phyloP scores from a whole-genome alignment of 37 sponge, comb jelly and placozoan species.

The Geodia barretti region DNA sequence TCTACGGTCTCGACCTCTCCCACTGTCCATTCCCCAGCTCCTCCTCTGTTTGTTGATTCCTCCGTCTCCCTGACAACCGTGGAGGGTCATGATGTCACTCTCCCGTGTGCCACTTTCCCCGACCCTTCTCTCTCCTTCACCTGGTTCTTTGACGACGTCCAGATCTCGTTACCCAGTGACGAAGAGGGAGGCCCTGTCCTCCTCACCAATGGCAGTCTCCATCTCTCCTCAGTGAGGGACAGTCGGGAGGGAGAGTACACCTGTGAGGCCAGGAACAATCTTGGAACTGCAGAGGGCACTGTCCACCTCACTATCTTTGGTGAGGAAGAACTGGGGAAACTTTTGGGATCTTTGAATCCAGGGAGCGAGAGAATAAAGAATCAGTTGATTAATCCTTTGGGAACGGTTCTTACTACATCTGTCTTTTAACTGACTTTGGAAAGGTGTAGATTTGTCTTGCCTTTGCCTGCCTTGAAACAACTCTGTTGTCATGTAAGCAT shows the following conservation, averaged over 20 bases:
- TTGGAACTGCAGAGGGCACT: conserved; percentile 33
- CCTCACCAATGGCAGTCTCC: conserved; percentile 41
- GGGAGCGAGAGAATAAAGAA: too few species aligned
- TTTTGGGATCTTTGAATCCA: too few species aligned
- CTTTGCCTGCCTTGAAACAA: too few species aligned
- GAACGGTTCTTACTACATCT: too few species aligned
- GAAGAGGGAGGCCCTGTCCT: too few species aligned
- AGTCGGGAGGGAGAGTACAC: conserved; percentile 45
- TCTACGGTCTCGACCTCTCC: too few species aligned
- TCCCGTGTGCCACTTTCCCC: conserved; percentile 35
- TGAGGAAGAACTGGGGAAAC: too few species aligned
- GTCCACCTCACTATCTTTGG: conserved; percentile 35
- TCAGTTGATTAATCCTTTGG: too few species aligned
- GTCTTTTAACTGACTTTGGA: too few species aligned
- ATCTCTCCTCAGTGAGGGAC: conserved; percentile 11
- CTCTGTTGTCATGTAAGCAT: too few species aligned
- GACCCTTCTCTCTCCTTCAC: conserved; percentile 32
- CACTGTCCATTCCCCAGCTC: conserved; percentile 38
- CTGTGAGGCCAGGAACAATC: conserved; percentile 50
- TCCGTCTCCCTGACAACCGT: conserved; percentile 20
- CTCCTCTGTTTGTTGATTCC: conserved; percentile 16
- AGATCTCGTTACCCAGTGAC: too few species aligned
- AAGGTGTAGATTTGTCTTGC: too few species aligned
- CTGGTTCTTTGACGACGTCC: conserved; percentile 39
- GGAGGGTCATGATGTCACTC: neutral